Base-by-base conservation (phyloP, 2,113 vertebrate species). In the Globicephala melas region DNA sequence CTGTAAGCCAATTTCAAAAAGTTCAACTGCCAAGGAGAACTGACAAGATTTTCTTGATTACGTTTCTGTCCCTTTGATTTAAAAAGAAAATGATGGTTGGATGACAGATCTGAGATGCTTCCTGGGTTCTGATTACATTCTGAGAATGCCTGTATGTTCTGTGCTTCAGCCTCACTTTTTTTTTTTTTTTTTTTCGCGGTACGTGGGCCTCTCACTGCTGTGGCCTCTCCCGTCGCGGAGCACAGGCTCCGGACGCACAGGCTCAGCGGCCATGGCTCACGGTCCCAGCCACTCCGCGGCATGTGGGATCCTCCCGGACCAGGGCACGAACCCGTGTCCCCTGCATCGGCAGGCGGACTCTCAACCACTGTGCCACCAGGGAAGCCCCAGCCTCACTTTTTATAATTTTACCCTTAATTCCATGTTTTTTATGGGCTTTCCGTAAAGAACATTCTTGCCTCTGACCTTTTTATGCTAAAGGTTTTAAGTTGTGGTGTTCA, bases 1-100 rank as follows among this genome's bases (percentile, higher is more conserved):
- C 65, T 95, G 67, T 85, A 96, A 95, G 93, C 58, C 65, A 58
- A 14, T 97, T 97, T 91, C 65, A 90, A 67, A 76, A 96, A 76
- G 89, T 96, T 97, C 90, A 94, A 60, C 91, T 96, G 96, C 83
- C 92, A 97, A 26, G 21, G 76, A 95, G 55, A 87, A 77, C 76
- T 95, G 81, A 96, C 92, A 96, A 68, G 92, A 60, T 86, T 96
- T 85, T 96, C 89, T 94, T 87, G 91, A 96, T 83, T 81, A 70
- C 86, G 60, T 96, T 71, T 85, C 85, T 77, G 73, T 94, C 36
- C 26, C 90, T 96, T 94, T 82, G 38, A 87, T 82, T 83, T 21
- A n/a, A 74, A 89, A 81, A 80, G 77, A 76, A 76, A n/a, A 6
- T 11, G 50, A 74, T 26, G 33, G 50, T 82, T 58, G 21, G 38